Percentiles rank a stretch among this genome's conserved stretches.
These are phyloP conservation scores for Pithys albifrons DNA, from an alignment of 2,113 vertebrate genomes.

Conservation along the genomic window DNA sequence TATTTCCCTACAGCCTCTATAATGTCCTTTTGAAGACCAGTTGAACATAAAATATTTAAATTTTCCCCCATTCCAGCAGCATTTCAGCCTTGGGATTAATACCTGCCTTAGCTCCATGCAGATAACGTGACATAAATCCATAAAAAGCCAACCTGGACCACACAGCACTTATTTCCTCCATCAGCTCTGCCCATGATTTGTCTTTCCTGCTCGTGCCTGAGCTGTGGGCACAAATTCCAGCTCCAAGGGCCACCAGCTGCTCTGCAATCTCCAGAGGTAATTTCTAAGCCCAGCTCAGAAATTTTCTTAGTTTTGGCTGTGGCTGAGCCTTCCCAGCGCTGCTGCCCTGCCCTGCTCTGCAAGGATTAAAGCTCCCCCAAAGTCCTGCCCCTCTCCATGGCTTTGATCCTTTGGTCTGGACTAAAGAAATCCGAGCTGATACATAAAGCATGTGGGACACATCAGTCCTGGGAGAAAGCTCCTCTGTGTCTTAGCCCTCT, in stretches of 20 bases:
- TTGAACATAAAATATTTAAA: neutral
- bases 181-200: neutral
- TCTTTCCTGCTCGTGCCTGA: neutral
- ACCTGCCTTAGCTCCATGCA: rapidly evolving
- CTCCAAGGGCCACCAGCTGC: conserved; percentile 31
- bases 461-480: conserved; percentile 46
- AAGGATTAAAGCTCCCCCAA: neutral
- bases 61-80: neutral
- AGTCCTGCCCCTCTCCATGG: neutral
- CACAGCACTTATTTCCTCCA: neutral
- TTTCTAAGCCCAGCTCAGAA: conserved; percentile 15
- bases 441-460: conserved; percentile 44
- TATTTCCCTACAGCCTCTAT: neutral
- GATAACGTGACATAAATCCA: neutral
- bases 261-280: neutral
- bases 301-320: neutral
- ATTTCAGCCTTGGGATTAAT: neutral
- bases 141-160: neutral
- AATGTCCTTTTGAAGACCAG: neutral
- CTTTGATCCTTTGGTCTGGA: conserved; percentile 43
- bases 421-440: conserved; percentile 23
- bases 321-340: neutral
- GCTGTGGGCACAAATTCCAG: neutral
- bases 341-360: neutral
- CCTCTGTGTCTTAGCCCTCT: conserved; percentile 6